Evolutionary conservation across 1,140 invertebrate genomes (phyloP).

Genomic region (Heliothis virescens): DNA sequence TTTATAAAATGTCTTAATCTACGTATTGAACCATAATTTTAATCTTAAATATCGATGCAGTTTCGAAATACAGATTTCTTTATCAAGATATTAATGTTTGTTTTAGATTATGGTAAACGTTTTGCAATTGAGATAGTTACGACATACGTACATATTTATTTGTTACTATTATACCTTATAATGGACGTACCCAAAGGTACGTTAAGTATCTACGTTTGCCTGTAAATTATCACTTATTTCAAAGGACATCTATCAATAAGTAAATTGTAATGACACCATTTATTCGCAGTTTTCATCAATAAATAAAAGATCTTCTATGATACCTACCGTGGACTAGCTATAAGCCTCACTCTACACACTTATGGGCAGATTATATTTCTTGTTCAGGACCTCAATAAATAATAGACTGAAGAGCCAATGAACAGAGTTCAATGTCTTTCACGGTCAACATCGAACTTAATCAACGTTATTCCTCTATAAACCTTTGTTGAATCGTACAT

Average conservation of each 20-base stretch:
- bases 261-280: no score
- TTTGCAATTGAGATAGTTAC: background rate
- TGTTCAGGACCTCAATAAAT: background rate
- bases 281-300: no score
- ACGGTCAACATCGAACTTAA: slow-evolving; percentile 22
- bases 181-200: no score
- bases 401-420: background rate
- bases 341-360: no score
- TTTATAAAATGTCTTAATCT: background rate
- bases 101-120: slow-evolving; percentile 1
- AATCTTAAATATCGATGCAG: slow-evolving; percentile 18
- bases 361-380: no score
- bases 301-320: no score
- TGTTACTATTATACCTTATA: no score
- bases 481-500: slow-evolving; percentile 51
- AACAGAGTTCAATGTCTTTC: slow-evolving; percentile 41
- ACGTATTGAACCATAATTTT: background rate
- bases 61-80: slow-evolving; percentile 64
- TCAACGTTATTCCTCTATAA: slow-evolving; percentile 24
- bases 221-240: no score
- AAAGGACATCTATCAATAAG: no score
- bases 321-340: no score
- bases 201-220: no score
- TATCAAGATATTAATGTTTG: slow-evolving; percentile 52
- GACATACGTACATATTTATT: background rate